Conservation (phyloP, 2,113 vertebrate genomes). For the Tachuris rubrigastra region DNA sequence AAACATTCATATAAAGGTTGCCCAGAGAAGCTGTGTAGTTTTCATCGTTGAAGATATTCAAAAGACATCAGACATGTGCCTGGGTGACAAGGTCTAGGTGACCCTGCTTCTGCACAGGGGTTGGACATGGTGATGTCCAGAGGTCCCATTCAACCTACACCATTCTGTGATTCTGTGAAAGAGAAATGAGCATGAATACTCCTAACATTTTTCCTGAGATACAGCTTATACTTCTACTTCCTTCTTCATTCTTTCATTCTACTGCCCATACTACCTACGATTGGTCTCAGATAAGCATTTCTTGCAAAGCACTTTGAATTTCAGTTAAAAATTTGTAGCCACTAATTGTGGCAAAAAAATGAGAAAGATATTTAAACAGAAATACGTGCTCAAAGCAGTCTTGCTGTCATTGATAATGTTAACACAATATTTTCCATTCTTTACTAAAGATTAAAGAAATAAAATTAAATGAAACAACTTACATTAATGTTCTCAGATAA, state of each 20-base stretch:
- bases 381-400: neutral
- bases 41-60: neutral
- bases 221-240: neutral
- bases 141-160: neutral
- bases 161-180: neutral
- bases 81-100: neutral
- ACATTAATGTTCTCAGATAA: neutral
- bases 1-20: neutral
- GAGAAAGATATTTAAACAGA: neutral
- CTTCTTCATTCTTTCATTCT: neutral
- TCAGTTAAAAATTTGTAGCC: neutral
- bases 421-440: neutral
- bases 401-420: neutral
- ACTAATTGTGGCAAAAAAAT: neutral
- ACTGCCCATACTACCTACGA: neutral
- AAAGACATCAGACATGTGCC: neutral
- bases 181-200: neutral
- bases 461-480: neutral
- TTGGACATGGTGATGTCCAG: neutral
- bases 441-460: neutral
- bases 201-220: neutral
- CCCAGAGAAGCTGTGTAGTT: neutral
- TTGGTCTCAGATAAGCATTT: neutral
- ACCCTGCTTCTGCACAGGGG: accelerated
- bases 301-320: neutral